Percentiles rank a stretch among this genome's conserved stretches.
These are phyloP conservation scores for Campylomormyrus tamandua DNA, from an alignment of 2,113 vertebrate species.

Conservation along the genomic window DNA sequence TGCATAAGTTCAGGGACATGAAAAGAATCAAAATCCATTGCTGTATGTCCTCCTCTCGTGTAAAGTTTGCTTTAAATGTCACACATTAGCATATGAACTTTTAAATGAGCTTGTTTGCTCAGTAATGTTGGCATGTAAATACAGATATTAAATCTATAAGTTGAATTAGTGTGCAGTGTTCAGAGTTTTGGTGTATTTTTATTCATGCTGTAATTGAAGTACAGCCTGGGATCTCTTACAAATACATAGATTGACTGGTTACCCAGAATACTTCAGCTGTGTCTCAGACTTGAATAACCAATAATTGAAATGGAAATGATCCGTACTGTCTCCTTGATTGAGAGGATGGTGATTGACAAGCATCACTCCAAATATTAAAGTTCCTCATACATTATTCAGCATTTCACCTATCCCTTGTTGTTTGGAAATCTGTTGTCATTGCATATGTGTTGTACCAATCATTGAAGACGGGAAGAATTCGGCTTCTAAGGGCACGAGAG, in stretches of 20 bases:
- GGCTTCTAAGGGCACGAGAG: neutral
- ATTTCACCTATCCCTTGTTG: slow-evolving; percentile 38
- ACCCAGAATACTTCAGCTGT: slow-evolving; percentile 25
- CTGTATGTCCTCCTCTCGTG: slow-evolving; percentile 73
- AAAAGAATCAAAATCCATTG: slow-evolving; percentile 72
- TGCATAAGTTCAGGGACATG: slow-evolving; percentile 61
- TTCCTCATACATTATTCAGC: slow-evolving; percentile 44
- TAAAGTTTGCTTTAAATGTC: slow-evolving; percentile 81
- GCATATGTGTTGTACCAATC: slow-evolving; percentile 20
- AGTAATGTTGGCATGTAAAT: slow-evolving; percentile 70
- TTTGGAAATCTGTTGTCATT: slow-evolving; percentile 26
- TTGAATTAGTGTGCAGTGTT: slow-evolving; percentile 35
- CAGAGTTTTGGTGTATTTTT: slow-evolving; percentile 40
- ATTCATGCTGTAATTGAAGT: slow-evolving; percentile 54
- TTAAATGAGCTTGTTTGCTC: slow-evolving; percentile 81
- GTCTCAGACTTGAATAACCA: slow-evolving; percentile 49
- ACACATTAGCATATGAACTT: slow-evolving; percentile 80
- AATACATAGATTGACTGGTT: slow-evolving; percentile 50
- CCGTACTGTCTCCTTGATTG: slow-evolving; percentile 45
- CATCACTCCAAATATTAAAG: slow-evolving; percentile 44
- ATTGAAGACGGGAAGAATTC: slow-evolving; percentile 7
- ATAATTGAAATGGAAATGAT: slow-evolving; percentile 47
- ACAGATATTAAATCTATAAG: slow-evolving; percentile 58
- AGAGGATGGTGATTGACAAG: slow-evolving; percentile 51
- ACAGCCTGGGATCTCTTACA: slow-evolving; percentile 43